Base-by-base conservation (phyloP, 2,888 invertebrate genomes). In the Clepsis dumicolana region DNA sequence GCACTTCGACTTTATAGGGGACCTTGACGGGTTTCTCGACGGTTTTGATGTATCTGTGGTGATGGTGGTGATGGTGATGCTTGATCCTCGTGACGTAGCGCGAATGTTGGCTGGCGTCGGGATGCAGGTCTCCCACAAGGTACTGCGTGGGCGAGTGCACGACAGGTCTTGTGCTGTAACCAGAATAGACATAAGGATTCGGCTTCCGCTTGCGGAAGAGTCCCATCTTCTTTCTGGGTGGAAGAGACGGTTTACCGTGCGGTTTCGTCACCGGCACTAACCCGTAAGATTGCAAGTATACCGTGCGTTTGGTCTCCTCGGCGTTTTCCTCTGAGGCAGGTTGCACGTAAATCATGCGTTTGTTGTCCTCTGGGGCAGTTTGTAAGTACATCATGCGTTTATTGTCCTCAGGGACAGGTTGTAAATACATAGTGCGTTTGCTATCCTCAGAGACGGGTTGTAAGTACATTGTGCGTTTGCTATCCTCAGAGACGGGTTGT, bases 31-130 rank as follows among this genome's bases (percentile, higher is more conserved):
- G 94, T 80, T 95, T 95, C 50, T 95, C 92, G 24, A 95, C 89
- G 38, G 95, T 95, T 82, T 95, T 94, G 4, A 95, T 84, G 77
- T 95, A 95, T 84, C 94, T 94, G 79, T 95, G 95, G 77, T 95
- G 95, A 80, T 95, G 95, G 76, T 95, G 95, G 74, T 95, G 95
- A 77, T 95, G 95, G 77, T 95, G 95, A 76, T 95, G 95, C 80
- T 95, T 94, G 75, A 94, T 84, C 83, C 89, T 93, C 66, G 92
- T 91, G 74, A 87, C 75, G 71, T 86, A 80, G 68, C 79, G 84
- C 41, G 86, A 80, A 59, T 78, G 82, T 69, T 84, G 79, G 75
- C 86, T 88, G 62, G 77, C 85, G 69, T 88, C 88, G 52, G 82
- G 74, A 63, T 86, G 84, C 64, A 84, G 83, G 66, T 91, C 88